Percentiles rank a stretch among this genome's conserved stretches.
phyloP scores from a whole-genome alignment of 2,113 vertebrate species.

The Equus przewalskii region DNA sequence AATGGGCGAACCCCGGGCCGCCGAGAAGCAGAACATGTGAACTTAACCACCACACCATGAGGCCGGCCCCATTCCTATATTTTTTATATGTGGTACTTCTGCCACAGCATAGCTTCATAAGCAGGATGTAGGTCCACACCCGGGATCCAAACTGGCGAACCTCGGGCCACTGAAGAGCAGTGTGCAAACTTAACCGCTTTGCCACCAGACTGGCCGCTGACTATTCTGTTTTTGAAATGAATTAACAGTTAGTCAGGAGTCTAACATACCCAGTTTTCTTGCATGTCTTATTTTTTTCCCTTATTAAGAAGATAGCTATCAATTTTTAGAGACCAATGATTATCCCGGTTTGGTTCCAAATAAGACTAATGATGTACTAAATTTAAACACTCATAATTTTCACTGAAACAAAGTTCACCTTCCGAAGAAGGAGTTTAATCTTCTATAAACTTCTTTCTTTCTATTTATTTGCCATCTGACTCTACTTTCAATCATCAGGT shows the following conservation, averaged over 20 bases:
- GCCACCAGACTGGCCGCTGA: too few species aligned
- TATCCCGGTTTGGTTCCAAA: neutral
- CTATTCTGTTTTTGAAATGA: neutral
- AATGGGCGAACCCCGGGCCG: too few species aligned
- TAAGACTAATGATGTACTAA: neutral
- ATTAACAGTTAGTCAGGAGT: neutral
- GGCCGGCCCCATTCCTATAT: too few species aligned
- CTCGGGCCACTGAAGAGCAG: too few species aligned
- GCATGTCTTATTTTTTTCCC: neutral
- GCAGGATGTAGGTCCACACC: too few species aligned
- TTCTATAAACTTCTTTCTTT: conserved; percentile 9
- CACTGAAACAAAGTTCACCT: neutral
- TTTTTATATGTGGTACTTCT: too few species aligned
- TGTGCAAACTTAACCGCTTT: too few species aligned
- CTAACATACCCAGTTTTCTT: neutral
- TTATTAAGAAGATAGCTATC: neutral
- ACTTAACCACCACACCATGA: too few species aligned
- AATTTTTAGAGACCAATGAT: neutral
- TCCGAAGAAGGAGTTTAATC: neutral
- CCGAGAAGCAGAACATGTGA: too few species aligned
- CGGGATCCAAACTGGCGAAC: too few species aligned
- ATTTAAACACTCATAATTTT: neutral
- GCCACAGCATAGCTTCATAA: too few species aligned
- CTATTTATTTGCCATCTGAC: conserved; percentile 53
- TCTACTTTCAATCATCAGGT: conserved; percentile 37